phyloP scores from a whole-genome alignment of 2,888 invertebrate genomes.

The Pristionchus entomophagus region DNA sequence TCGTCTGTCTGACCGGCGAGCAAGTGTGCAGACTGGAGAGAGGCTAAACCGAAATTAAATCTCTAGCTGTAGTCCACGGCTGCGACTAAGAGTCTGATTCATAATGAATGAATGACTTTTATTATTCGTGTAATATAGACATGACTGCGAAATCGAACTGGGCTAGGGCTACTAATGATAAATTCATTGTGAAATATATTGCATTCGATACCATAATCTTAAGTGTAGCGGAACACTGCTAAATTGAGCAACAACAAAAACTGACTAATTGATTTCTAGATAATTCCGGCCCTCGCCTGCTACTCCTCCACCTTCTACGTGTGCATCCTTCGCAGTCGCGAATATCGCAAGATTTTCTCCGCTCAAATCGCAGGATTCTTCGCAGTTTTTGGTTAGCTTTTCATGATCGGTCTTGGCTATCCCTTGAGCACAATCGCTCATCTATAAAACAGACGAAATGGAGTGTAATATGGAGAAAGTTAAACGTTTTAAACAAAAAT shows the following conservation, averaged over 20 bases:
- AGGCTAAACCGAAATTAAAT: too few relatives aligned
- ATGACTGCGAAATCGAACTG: neutral
- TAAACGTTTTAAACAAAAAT: neutral
- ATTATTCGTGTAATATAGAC: too few relatives aligned
- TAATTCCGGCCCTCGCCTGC: constrained; percentile 22
- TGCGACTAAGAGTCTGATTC: too few relatives aligned
- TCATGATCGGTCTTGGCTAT: neutral
- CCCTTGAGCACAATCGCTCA: too few relatives aligned
- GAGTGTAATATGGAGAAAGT: too few relatives aligned
- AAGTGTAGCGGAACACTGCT: too few relatives aligned
- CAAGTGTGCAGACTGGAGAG: too few relatives aligned
- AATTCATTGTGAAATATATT: neutral
- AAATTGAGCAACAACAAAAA: too few relatives aligned
- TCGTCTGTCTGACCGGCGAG: too few relatives aligned
- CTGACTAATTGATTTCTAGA: too few relatives aligned
- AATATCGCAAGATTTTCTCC: constrained; percentile 15
- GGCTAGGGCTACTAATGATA: neutral
- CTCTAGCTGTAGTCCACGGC: too few relatives aligned
- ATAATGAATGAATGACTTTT: neutral
- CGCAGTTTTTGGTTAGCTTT: neutral
- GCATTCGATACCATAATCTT: neutral
- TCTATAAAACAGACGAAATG: too few relatives aligned
- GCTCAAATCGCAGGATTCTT: neutral
- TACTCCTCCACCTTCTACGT: constrained; percentile 42
- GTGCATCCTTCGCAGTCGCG: constrained; percentile 14